Percentiles rank a stretch among this genome's conserved stretches.
Conservation (phyloP, 2,888 invertebrate genomes). For the Leucophenga maculata region DNA sequence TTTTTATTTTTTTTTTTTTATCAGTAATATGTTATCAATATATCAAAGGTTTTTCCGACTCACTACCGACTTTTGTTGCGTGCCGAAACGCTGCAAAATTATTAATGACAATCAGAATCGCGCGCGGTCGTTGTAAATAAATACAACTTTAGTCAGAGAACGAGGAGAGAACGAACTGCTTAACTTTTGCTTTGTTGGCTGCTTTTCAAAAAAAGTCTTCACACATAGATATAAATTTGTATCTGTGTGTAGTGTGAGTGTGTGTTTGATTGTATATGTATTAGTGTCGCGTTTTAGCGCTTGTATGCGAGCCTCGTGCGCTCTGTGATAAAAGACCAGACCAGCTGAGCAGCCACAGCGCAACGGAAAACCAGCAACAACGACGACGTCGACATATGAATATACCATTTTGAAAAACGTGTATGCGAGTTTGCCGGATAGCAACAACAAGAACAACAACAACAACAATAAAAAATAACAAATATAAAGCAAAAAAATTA, state of each 20-base stretch:
- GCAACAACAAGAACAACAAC: slow-evolving; percentile 10
- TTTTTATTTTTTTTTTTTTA: neutral
- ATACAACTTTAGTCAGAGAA: neutral
- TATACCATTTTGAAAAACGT: slow-evolving; percentile 6
- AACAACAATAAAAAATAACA: neutral
- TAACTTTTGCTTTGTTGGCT: slow-evolving; percentile 9
- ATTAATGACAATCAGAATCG: slow-evolving; percentile 7
- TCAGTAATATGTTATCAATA: neutral
- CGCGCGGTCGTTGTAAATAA: slow-evolving; percentile 1
- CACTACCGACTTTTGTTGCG: neutral
- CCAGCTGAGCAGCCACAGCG: neutral
- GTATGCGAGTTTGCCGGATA: slow-evolving; percentile 11
- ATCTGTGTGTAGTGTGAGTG: neutral
- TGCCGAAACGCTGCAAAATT: neutral
- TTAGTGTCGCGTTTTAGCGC: neutral
- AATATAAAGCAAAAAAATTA: neutral
- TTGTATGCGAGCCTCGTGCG: neutral
- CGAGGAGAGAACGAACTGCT: no score
- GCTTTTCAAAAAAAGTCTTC: no score
- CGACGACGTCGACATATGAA: neutral
- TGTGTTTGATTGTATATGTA: neutral
- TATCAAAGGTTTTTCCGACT: no score
- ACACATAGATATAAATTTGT: neutral
- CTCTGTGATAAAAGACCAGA: neutral
- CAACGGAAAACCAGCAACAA: neutral